Conservation (phyloP, 1,140 invertebrate species). For the Rhagoletis zephyria region DNA sequence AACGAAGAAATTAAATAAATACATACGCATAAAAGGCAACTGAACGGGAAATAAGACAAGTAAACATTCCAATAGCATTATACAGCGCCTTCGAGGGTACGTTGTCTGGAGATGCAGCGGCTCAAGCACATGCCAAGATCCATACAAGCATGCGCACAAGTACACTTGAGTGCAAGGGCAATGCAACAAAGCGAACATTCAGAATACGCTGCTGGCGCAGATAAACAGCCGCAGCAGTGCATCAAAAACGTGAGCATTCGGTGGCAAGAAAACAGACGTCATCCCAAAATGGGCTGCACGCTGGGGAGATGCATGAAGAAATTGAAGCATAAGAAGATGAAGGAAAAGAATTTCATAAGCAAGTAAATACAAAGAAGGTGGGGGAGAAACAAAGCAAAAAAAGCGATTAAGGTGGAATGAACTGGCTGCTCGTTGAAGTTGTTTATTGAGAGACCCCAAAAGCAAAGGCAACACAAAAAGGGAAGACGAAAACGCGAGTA, state of each 20-base stretch:
- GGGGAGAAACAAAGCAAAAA: neutral
- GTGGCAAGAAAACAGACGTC: neutral
- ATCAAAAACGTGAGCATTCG: neutral
- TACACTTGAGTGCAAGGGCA: constrained; percentile 10
- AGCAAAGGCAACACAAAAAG: neutral
- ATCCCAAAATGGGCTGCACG: neutral
- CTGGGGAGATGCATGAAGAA: neutral
- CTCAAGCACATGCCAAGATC: constrained; percentile 20
- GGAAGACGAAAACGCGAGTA: neutral
- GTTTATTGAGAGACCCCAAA: neutral
- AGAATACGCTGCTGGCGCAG: neutral
- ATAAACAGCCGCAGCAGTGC: neutral
- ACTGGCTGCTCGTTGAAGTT: neutral
- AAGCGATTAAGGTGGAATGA: constrained; percentile 10
- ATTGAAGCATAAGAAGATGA: neutral
- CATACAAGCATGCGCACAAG: neutral
- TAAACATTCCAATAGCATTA: neutral
- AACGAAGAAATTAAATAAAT: neutral
- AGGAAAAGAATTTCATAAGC: constrained; percentile 6
- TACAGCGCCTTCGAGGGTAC: neutral
- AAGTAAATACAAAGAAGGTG: constrained; percentile 4
- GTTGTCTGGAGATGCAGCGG: neutral
- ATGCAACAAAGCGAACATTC: neutral
- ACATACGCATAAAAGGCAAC: neutral
- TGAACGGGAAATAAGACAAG: neutral